Evolutionary conservation across 2,113 vertebrate species (phyloP), one percentile per base, ranked within the genome.

Genomic region (Pterocles burchelli): DNA sequence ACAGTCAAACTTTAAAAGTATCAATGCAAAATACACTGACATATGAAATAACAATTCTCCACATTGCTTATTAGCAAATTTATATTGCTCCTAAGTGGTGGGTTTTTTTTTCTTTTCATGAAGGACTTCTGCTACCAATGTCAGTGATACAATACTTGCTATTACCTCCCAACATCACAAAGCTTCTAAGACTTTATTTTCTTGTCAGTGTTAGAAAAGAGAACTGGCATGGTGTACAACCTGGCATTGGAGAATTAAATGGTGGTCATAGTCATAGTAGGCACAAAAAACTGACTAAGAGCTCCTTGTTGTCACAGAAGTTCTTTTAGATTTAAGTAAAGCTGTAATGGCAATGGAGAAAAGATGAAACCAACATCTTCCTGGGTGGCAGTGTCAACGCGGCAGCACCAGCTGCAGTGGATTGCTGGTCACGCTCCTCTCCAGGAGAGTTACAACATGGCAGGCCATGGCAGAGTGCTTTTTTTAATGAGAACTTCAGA

Each of bases 11-110:
- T 92, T 97, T 96, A 46, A 89, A 93, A 84, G 63, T 88, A 95
- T 96, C 90, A 96, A 97, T 93, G 93, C 62, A 90, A 93, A 83
- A 81, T 78, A 94, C 94, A 91, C 72, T 96, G 84, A 84, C 90
- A 81, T 70, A 78, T 88, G 83, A 86, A 95, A 89, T 74, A 91
- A 85, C 55, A 94, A 57, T 79, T 66, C n/a, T 88, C 52, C 57
- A 70, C 38, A 25, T 70, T 88, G 26, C 65, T 36, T 82, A 31
- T 65, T 83, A 88, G 43, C 33, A 63, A 93, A 92, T 85, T 83
- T 74, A 41, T 83, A 26, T 77, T 62, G 29, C 70, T 90, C 38
- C 38, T 41, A 74, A 87, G 51, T 63, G n/a, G n/a, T n/a, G n/a
- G n/a, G n/a, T n/a, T 11, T 49, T 81, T 84, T 65, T 83, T 87